Percentiles rank a stretch among this genome's conserved stretches.
These are phyloP conservation scores for Penelope pileata DNA, from an alignment of 2,113 vertebrate genomes.

Conservation along the genomic window DNA sequence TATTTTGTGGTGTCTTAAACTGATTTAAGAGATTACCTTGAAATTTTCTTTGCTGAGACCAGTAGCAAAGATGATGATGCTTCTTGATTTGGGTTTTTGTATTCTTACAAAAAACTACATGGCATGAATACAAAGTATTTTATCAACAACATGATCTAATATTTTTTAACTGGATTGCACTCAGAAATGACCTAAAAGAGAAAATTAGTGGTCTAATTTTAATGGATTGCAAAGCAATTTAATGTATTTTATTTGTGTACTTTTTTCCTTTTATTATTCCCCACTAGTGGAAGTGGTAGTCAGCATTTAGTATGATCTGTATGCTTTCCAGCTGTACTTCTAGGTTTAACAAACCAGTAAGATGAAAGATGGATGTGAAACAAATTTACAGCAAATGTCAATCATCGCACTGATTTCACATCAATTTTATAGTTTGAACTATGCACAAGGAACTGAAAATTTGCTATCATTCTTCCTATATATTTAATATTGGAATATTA, in stretches of 20 bases:
- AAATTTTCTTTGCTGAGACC: not conserved
- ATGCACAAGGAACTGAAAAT: not conserved
- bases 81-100: not conserved
- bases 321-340: not conserved
- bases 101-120: not conserved
- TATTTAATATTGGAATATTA: conserved; percentile 25
- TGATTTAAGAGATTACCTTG: not conserved
- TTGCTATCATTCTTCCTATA: not conserved
- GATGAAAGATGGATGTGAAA: not conserved
- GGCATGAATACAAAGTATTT: not conserved
- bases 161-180: not conserved
- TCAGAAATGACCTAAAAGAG: not conserved
- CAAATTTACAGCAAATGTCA: not conserved
- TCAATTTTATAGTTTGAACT: conserved; percentile 3
- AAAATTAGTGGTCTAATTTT: not conserved
- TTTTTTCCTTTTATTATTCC: not conserved
- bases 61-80: not conserved
- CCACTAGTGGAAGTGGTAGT: not conserved
- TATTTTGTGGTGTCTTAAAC: not conserved
- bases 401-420: conserved; percentile 18
- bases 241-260: not conserved
- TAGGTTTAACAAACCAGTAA: not conserved
- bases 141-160: not conserved
- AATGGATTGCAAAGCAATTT: not conserved
- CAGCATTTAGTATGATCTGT: not conserved